These are phyloP conservation scores for Coenonympha arcania DNA, from an alignment of 2,888 invertebrate genomes.

Conservation along the genomic window DNA sequence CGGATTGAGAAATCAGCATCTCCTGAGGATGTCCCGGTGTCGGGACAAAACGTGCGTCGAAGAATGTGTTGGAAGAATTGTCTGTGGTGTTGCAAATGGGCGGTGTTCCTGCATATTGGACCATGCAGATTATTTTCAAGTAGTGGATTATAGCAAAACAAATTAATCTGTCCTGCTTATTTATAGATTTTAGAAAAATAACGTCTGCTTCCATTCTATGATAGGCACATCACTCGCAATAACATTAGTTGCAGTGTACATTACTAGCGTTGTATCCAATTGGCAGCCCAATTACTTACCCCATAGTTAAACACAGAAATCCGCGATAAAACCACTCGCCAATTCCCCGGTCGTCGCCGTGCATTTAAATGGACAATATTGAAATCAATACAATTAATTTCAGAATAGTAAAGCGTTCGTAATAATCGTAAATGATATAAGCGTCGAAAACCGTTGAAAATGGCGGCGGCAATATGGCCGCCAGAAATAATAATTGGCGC, in stretches of 20 bases:
- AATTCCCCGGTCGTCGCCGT: background rate
- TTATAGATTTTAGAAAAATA: too few relatives aligned
- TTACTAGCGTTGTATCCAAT: background rate
- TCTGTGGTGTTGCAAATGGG: too few relatives aligned
- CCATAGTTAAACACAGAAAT: background rate
- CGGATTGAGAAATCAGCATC: too few relatives aligned
- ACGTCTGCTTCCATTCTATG: too few relatives aligned
- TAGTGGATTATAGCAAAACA: too few relatives aligned
- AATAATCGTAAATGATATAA: constrained; percentile 40
- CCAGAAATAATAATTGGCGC: constrained; percentile 26
- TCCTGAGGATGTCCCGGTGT: too few relatives aligned
- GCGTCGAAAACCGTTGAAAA: constrained; percentile 27
- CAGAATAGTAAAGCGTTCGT: constrained; percentile 28
- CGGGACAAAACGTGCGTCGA: too few relatives aligned
- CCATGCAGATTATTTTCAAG: too few relatives aligned
- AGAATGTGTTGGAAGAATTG: too few relatives aligned
- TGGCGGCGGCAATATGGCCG: constrained; percentile 10
- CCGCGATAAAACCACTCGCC: background rate
- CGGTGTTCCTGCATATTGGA: too few relatives aligned
- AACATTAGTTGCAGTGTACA: background rate
- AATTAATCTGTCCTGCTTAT: too few relatives aligned
- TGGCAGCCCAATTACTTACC: background rate
- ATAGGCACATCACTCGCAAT: background rate
- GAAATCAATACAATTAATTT: constrained; percentile 29
- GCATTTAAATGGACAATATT: constrained; percentile 18